Percentiles rank a stretch among this genome's conserved stretches.
Evolutionary conservation across 2,888 invertebrate species (phyloP).

Genomic region (Drosophila atroscutellata): DNA sequence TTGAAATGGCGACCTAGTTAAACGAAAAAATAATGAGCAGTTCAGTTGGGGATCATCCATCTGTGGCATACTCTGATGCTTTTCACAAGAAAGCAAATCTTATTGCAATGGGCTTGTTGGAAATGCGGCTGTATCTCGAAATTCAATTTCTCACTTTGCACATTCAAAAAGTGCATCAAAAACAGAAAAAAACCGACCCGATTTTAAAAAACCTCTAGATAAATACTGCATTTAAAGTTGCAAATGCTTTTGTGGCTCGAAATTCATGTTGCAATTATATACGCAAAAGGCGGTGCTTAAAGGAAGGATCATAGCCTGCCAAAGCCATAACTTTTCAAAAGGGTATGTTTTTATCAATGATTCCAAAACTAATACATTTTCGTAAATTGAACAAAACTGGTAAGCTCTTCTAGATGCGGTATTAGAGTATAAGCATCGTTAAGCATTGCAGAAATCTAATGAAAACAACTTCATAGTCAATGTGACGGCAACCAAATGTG

Average conservation of each 20-base stretch:
- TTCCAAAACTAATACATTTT: not conserved
- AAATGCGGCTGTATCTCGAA: not conserved
- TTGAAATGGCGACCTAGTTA: conserved; percentile 33
- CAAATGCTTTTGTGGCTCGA: not conserved
- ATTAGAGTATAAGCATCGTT: conserved; percentile 35
- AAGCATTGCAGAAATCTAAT: conserved; percentile 63
- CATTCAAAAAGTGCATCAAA: not conserved
- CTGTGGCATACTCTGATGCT: not conserved
- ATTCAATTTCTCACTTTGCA: not conserved
- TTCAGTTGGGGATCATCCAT: not conserved
- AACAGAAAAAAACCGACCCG: not conserved
- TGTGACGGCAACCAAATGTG: conserved; percentile 59
- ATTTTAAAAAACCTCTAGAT: not conserved
- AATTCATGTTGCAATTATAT: not conserved
- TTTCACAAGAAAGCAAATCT: not conserved
- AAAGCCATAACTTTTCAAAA: not conserved
- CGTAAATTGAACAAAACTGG: not conserved
- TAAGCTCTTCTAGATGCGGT: not conserved
- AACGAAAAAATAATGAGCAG: not conserved
- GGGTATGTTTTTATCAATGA: not conserved
- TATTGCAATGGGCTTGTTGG: not conserved
- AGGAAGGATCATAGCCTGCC: no score
- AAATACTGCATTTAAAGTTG: not conserved
- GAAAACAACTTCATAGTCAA: conserved; percentile 61
- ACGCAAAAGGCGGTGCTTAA: no score